A percentile compares a stretch with the other conserved stretches of the same genome.
Evolutionary conservation across 2,888 invertebrate genomes (phyloP).

Genomic region (Drosophila testacea): DNA sequence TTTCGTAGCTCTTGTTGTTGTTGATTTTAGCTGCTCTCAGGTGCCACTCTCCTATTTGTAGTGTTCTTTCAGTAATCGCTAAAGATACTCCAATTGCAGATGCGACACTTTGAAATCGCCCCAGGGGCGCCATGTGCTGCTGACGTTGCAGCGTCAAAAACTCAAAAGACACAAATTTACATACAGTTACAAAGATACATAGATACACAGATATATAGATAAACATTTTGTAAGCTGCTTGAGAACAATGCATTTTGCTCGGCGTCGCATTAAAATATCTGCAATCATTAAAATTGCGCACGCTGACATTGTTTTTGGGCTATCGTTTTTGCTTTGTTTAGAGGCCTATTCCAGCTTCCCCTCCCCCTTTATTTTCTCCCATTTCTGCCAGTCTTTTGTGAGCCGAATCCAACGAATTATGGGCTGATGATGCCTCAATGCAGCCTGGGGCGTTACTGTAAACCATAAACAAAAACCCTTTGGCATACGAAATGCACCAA

Average conservation of each 20-base stretch:
- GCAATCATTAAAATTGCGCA: constrained; percentile 81
- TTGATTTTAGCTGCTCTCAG: constrained; percentile 4
- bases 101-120: constrained; percentile 32
- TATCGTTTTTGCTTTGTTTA: constrained; percentile 66
- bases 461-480: constrained; percentile 48
- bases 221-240: constrained; percentile 47
- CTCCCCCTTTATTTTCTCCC: not conserved
- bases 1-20: not conserved
- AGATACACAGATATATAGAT: no score
- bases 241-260: constrained; percentile 74
- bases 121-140: constrained; percentile 32
- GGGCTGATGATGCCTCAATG: constrained; percentile 44
- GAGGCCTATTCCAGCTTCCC: constrained; percentile 31
- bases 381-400: constrained; percentile 48
- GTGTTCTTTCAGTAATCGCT: constrained; percentile 10
- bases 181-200: constrained; percentile 25
- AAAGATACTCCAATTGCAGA: constrained; percentile 29
- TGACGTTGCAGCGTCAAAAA: constrained; percentile 41
- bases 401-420: constrained; percentile 64
- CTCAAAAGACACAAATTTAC: constrained; percentile 29
- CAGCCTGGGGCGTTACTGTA: constrained; percentile 27
- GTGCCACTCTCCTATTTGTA: constrained; percentile 10
- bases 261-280: constrained; percentile 82
- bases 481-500: constrained; percentile 45
- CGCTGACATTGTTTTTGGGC: constrained; percentile 76